phyloP scores from a whole-genome alignment of 2,113 vertebrate genomes.

The Heterocephalus glaber region DNA sequence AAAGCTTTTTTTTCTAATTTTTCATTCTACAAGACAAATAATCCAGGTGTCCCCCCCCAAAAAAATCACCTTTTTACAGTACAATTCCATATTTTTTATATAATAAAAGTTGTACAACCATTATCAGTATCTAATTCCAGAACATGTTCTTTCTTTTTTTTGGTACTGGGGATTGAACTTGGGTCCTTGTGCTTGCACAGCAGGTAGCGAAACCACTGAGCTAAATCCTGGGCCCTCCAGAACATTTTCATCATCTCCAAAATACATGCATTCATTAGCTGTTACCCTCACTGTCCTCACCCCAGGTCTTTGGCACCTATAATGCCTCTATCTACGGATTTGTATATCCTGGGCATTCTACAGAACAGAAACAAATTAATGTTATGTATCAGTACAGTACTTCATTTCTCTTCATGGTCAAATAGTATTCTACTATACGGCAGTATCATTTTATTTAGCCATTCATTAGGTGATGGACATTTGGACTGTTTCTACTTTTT shows the following conservation, averaged over 20 bases:
- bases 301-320: neutral
- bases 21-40: neutral
- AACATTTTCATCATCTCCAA: neutral
- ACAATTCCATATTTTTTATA: neutral
- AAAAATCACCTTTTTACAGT: neutral
- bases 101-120: neutral
- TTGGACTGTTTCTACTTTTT: neutral
- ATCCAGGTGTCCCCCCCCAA: neutral
- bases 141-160: no score
- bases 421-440: neutral
- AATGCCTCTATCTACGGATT: neutral
- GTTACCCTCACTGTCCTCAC: neutral
- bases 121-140: neutral
- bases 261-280: neutral
- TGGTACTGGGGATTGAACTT: no score
- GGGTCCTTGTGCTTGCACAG: no score
- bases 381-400: neutral
- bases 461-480: neutral
- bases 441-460: neutral
- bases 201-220: no score
- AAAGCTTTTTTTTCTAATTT: neutral
- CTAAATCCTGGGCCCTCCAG: no score
- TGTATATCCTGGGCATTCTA: slow-evolving; percentile 1
- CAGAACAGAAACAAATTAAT: neutral
- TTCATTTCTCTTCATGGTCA: neutral